phyloP scores from a whole-genome alignment of 2,888 invertebrate genomes.

The Odontomyia ornata region DNA sequence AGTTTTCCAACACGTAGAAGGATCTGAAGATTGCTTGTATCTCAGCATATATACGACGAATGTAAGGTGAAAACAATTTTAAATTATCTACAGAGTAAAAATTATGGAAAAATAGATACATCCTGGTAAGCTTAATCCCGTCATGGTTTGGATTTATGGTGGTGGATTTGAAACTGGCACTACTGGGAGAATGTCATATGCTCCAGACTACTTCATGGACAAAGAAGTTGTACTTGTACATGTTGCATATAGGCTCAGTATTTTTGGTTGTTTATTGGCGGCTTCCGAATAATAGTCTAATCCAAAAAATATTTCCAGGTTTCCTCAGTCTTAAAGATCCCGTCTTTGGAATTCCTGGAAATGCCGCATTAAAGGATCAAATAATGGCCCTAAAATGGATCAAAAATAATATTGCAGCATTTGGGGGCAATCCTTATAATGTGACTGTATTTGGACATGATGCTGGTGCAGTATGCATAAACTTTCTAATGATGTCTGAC shows the following conservation, averaged over 20 bases:
- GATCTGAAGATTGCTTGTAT: conserved; percentile 24
- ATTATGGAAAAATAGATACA: not conserved
- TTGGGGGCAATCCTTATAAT: no score
- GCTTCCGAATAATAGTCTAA: not conserved
- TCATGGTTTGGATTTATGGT: conserved; percentile 67
- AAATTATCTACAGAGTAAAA: no score
- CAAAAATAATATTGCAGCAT: no score
- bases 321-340: conserved; percentile 65
- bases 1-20: not conserved
- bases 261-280: conserved; percentile 57
- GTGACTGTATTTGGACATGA: no score
- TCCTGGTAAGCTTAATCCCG: conserved; percentile 53
- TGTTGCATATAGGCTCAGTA: conserved; percentile 65
- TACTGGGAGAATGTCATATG: conserved; percentile 61
- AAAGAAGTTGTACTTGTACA: conserved; percentile 65
- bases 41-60: not conserved
- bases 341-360: conserved; percentile 63
- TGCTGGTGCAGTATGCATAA: conserved; percentile 65
- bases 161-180: conserved; percentile 65
- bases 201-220: conserved; percentile 65
- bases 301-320: conserved; percentile 56
- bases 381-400: no score
- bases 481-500: conserved; percentile 65
- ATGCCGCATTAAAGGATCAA: no score
- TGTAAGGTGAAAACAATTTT: no score